A percentile compares a stretch with the other conserved stretches of the same genome.
Conservation (phyloP, 2,888 invertebrate species). For the Calameuta idolon region DNA sequence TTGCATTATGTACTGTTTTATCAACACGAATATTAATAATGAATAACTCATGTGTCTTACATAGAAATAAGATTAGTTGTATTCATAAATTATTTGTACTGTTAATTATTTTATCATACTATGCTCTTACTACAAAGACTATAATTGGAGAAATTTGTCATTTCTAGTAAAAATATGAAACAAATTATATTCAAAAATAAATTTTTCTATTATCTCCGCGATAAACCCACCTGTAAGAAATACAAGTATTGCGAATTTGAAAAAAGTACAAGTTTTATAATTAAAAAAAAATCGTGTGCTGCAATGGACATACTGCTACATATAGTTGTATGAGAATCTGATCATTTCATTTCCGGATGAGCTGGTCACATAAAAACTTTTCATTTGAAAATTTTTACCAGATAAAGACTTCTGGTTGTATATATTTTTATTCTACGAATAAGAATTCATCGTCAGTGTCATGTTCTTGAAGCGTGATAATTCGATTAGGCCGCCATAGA, state of each 20-base stretch:
- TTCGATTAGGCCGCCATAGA: conserved; percentile 19
- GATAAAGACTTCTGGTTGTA: too few relatives aligned
- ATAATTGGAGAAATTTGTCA: background rate
- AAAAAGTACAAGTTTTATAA: background rate
- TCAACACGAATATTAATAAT: background rate
- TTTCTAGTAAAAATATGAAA: background rate
- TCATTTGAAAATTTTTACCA: background rate
- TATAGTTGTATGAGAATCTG: background rate
- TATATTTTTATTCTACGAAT: background rate
- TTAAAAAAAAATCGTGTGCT: too few relatives aligned
- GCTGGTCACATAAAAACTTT: background rate
- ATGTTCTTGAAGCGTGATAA: background rate
- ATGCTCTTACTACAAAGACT: background rate
- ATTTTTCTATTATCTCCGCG: background rate
- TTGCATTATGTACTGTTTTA: background rate
- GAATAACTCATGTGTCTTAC: background rate
- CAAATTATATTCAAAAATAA: background rate
- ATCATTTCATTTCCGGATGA: background rate
- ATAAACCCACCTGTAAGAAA: background rate
- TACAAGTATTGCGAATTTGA: background rate
- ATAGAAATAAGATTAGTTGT: background rate
- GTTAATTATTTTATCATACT: background rate
- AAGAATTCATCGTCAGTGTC: background rate
- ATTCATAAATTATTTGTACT: background rate
- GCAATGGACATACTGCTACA: too few relatives aligned